Conservation (phyloP, 2,888 invertebrate species). For the Amphipoea oculea region DNA sequence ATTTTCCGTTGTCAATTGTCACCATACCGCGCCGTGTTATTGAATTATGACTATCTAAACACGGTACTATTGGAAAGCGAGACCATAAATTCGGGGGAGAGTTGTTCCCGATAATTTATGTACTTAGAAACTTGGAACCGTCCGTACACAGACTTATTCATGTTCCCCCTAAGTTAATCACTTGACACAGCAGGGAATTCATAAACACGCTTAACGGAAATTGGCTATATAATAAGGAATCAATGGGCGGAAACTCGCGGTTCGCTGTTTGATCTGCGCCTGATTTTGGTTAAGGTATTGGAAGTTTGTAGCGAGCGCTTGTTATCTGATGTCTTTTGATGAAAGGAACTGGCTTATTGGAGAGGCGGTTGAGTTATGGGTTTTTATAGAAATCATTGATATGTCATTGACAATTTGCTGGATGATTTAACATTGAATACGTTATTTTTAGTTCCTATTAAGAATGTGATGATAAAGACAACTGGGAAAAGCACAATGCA, state of each 20-base stretch:
- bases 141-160: constrained; percentile 76
- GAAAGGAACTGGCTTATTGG: background rate
- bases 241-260: constrained; percentile 47
- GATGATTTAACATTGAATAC: background rate
- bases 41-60: constrained; percentile 77
- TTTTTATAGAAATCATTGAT: background rate
- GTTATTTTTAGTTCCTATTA: background rate
- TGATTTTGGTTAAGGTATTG: constrained; percentile 43
- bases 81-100: constrained; percentile 77
- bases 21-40: constrained; percentile 68
- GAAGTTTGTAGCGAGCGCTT: constrained; percentile 27
- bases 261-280: constrained; percentile 44
- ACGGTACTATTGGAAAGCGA: constrained; percentile 67
- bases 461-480: background rate
- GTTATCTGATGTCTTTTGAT: constrained; percentile 15
- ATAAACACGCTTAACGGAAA: constrained; percentile 69
- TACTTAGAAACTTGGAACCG: constrained; percentile 71
- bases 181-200: constrained; percentile 73
- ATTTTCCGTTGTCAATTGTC: constrained; percentile 73
- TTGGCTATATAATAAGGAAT: constrained; percentile 65
- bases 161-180: constrained; percentile 78
- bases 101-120: constrained; percentile 80
- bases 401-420: background rate
- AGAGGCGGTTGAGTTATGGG: constrained; percentile 3
- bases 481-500: background rate